Base-by-base conservation (phyloP, 2,113 vertebrate genomes). In the Pteruthius melanotis region DNA sequence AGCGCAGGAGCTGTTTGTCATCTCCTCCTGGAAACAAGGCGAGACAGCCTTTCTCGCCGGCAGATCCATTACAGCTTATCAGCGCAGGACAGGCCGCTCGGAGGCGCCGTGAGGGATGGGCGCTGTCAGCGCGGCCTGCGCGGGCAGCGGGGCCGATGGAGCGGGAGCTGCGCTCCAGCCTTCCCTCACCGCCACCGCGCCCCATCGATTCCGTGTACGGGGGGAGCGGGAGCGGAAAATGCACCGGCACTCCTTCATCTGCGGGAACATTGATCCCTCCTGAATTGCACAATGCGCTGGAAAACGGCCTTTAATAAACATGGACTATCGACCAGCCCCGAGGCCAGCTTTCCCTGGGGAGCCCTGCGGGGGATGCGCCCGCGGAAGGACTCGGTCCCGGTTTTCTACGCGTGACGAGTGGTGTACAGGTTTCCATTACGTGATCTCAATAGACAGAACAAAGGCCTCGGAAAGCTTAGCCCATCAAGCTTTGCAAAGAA, bases 51-150 rank as follows among this genome's bases (percentile, higher is more conserved):
- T 96, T 95, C 89, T 96, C 92, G 64, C 45, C 97, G 98, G 97
- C 97, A 98, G 98, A 99, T 99, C 98, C 99, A 99, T 99, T 99
- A 99, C 95, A 97, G 98, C 99, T 99, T 99, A 99, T 99, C 99
- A 98, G 94, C 39, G 69, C 97, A 97, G 98, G 95, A 97, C 99
- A 99, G 98, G 98, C 97, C 80, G 70, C 94, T 96, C 97, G 35
- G 97, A 89, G 60, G 65, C 90, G 2, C 97, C 78, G 75, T 99
- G 99, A 99, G 99, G 99, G 99, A 99, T 99, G 98, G 97, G 97
- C 87, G 6, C 98, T 99, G 99, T 99, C 99, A 99, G 57, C 52
- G 17, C 39, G 9, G 39, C 39, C 93, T 81, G 96, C 81, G 83
- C 93, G 12, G 59, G 42, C 81, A 68, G 96, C 92, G 63, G 15